Conservation (phyloP, 1,140 invertebrate genomes). For the Limonius californicus region DNA sequence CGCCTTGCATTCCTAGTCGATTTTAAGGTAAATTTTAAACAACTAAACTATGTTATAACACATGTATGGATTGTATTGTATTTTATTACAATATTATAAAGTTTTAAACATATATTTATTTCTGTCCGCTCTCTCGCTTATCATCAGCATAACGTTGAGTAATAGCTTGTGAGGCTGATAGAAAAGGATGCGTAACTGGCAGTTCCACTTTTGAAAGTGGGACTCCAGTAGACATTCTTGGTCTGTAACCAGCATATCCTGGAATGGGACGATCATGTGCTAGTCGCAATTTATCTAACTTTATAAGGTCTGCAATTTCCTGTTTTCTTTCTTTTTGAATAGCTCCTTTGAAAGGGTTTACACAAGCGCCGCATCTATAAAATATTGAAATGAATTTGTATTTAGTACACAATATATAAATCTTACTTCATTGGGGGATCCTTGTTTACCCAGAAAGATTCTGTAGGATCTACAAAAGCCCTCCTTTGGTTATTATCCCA, state of each 20-base stretch:
- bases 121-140: no score
- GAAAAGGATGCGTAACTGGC: conserved; percentile 32
- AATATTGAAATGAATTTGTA: no score
- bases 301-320: conserved; percentile 38
- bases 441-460: conserved; percentile 44
- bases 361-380: conserved; percentile 33
- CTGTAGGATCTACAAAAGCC: conserved; percentile 42
- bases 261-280: conserved; percentile 37
- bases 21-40: no score
- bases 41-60: no score
- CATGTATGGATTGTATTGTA: no score
- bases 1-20: no score
- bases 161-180: conserved; percentile 32
- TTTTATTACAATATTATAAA: no score
- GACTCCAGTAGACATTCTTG: conserved; percentile 29
- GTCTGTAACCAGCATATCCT: conserved; percentile 39
- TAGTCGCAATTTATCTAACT: conserved; percentile 36
- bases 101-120: no score
- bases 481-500: conserved; percentile 49
- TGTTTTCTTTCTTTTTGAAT: conserved; percentile 35
- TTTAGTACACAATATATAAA: no score
- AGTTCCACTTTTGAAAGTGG: conserved; percentile 33
- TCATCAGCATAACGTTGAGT: conserved; percentile 21
- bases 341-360: conserved; percentile 29
- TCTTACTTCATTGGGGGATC: conserved; percentile 29